Conservation (phyloP, 2,888 invertebrate species). For the Leptopterna dolabrata region DNA sequence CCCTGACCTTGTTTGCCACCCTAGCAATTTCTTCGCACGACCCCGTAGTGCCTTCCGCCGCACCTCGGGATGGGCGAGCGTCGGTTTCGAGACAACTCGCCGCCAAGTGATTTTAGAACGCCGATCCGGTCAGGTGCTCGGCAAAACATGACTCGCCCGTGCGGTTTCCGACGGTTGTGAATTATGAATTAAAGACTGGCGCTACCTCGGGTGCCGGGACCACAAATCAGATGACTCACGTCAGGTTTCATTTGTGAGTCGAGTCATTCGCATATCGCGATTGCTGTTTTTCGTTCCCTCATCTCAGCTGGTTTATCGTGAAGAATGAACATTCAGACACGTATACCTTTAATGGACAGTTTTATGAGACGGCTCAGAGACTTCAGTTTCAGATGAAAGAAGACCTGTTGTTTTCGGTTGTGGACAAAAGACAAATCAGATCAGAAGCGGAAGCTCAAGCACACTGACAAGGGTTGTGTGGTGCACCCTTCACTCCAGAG, state of each 20-base stretch:
- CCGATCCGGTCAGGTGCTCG: not conserved
- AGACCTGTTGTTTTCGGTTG: too few species aligned
- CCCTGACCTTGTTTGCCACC: not conserved
- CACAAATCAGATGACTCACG: not conserved
- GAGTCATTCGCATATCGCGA: too few species aligned
- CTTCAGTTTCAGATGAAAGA: too few species aligned
- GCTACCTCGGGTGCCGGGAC: not conserved
- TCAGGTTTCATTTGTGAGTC: not conserved
- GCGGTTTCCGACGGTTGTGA: not conserved
- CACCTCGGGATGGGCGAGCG: not conserved
- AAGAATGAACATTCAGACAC: too few species aligned
- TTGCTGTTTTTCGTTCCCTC: too few species aligned
- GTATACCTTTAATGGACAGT: too few species aligned
- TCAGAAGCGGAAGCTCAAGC: too few species aligned
- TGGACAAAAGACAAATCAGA: too few species aligned
- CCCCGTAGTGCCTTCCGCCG: not conserved
- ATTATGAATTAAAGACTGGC: not conserved
- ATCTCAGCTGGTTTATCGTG: too few species aligned
- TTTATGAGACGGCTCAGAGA: too few species aligned
- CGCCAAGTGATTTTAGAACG: not conserved
- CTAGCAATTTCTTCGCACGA: not conserved
- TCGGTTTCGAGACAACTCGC: not conserved
- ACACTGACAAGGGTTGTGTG: too few species aligned
- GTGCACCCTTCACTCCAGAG: too few species aligned
- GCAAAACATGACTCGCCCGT: not conserved